phyloP scores from a whole-genome alignment of 1,140 invertebrate species.

The Heliconius eleuchia region DNA sequence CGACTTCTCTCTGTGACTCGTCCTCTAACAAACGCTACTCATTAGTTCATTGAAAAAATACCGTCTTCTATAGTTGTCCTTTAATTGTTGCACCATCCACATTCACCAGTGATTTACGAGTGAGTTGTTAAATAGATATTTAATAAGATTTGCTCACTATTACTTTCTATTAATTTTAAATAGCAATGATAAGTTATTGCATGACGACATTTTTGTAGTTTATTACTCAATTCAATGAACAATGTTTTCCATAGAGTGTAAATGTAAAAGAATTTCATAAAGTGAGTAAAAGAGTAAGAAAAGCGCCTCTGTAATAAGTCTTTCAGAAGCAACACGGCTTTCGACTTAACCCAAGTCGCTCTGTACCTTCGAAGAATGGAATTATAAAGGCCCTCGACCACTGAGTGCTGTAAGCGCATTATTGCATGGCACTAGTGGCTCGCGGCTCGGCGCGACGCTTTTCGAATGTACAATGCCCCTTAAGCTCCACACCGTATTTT shows the following conservation, averaged over 20 bases:
- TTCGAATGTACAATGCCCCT: slow-evolving; percentile 69
- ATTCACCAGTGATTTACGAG: slow-evolving; percentile 53
- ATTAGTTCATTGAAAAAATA: slow-evolving; percentile 69
- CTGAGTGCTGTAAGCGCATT: slow-evolving; percentile 73
- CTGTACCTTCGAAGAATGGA: slow-evolving; percentile 62
- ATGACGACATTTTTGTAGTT: not conserved
- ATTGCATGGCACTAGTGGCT: slow-evolving; percentile 60
- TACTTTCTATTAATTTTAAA: not conserved
- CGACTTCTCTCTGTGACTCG: slow-evolving; percentile 65
- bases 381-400: slow-evolving; percentile 67
- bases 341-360: slow-evolving; percentile 65
- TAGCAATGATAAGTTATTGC: not conserved
- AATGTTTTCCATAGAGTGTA: slow-evolving; percentile 16
- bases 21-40: slow-evolving; percentile 55
- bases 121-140: not conserved
- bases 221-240: not conserved
- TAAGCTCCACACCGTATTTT: slow-evolving; percentile 63
- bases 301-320: slow-evolving; percentile 49
- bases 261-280: slow-evolving; percentile 31
- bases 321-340: slow-evolving; percentile 64
- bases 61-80: slow-evolving; percentile 55
- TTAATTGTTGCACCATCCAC: slow-evolving; percentile 67
- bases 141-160: not conserved
- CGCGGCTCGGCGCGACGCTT: slow-evolving; percentile 47
- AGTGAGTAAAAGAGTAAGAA: slow-evolving; percentile 33